Conservation (phyloP, 2,797 vertebrate species). For the Amblyopsis hoosieri region DNA sequence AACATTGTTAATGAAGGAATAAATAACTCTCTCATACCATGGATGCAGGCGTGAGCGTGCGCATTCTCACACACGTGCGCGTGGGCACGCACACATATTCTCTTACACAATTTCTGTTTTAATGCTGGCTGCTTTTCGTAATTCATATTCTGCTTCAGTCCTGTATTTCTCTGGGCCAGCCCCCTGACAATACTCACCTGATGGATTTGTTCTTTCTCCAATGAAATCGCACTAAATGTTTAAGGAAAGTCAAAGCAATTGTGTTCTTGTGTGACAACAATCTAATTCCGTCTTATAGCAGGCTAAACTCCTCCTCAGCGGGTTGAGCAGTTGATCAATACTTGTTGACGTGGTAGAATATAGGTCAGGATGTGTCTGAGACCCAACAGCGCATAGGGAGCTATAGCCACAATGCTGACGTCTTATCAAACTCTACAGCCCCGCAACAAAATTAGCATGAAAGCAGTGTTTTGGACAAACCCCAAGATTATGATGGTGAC, state of each 20-base stretch:
- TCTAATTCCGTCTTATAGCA: constrained; percentile 55
- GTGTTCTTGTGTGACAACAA: constrained; percentile 44
- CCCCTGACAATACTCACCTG: constrained; percentile 27
- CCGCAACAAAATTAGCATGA: constrained; percentile 27
- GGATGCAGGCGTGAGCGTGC: constrained; percentile 7
- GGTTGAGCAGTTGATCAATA: constrained; percentile 62
- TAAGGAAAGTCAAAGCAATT: constrained; percentile 37
- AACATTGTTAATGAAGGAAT: constrained; percentile 20
- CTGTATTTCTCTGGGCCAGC: constrained; percentile 12
- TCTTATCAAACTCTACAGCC: constrained; percentile 38
- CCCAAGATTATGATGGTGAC: constrained; percentile 48
- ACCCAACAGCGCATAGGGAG: constrained; percentile 39
- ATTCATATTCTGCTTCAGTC: constrained; percentile 33
- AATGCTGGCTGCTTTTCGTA: constrained; percentile 11
- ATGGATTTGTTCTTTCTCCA: constrained; percentile 23
- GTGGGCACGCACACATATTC: constrained; percentile 1
- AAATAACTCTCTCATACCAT: constrained; percentile 18
- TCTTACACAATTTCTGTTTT: constrained; percentile 1
- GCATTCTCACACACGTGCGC: not conserved
- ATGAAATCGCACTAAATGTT: constrained; percentile 31
- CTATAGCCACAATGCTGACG: constrained; percentile 35
- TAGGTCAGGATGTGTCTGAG: constrained; percentile 59
- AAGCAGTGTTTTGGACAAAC: constrained; percentile 42
- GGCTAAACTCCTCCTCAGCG: constrained; percentile 53
- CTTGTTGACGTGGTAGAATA: constrained; percentile 65